Evolutionary conservation across 2,113 vertebrate species (phyloP).

Genomic region (Hiodon tergisus): DNA sequence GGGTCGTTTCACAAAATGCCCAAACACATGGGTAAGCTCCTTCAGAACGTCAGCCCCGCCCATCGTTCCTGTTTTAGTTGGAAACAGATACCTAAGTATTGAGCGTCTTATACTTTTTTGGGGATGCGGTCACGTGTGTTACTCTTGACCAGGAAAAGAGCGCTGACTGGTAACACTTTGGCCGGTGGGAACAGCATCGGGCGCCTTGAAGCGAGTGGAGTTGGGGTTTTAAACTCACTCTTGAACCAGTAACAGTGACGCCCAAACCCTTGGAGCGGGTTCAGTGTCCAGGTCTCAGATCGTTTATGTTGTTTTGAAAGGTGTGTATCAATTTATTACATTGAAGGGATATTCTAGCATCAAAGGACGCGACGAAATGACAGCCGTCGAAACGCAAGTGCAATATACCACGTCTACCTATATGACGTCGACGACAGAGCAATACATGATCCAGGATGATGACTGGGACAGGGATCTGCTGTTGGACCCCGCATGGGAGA

Average conservation of each 20-base stretch:
- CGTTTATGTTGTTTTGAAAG: constrained; percentile 27
- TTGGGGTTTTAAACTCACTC: constrained; percentile 17
- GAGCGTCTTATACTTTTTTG: constrained; percentile 29
- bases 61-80: constrained; percentile 39
- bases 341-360: constrained; percentile 26
- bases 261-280: constrained; percentile 11
- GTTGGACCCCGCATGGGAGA: constrained; percentile 71
- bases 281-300: constrained; percentile 8
- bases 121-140: constrained; percentile 41
- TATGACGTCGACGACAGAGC: constrained; percentile 41
- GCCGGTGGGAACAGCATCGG: constrained; percentile 31
- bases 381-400: constrained; percentile 42
- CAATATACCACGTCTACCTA: constrained; percentile 43
- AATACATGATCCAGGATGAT: constrained; percentile 65
- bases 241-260: neutral
- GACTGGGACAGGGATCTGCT: constrained; percentile 49
- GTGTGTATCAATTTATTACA: neutral
- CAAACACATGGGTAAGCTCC: neutral
- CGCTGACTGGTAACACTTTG: constrained; percentile 26
- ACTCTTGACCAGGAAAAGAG: constrained; percentile 33
- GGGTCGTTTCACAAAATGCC: too few species aligned
- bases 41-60: constrained; percentile 15
- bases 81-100: constrained; percentile 34
- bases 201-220: constrained; percentile 19
- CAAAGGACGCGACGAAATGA: constrained; percentile 31